Conservation (phyloP, 2,113 vertebrate genomes). For the Ophiodon elongatus region DNA sequence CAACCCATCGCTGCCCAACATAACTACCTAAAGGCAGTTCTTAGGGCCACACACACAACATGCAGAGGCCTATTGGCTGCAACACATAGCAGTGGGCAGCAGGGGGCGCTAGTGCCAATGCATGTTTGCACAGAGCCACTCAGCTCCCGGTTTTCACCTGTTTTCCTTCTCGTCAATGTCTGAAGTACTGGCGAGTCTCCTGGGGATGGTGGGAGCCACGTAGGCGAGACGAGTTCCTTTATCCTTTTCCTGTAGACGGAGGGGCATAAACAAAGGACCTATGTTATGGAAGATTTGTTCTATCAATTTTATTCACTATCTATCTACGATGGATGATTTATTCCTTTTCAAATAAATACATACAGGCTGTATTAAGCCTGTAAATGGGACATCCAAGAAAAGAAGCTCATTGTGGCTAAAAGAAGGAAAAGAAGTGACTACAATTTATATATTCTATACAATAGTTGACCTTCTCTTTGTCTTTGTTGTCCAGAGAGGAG, state of each 20-base stretch:
- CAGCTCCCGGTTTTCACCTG: conserved; percentile 83
- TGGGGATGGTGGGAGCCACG: conserved; percentile 95
- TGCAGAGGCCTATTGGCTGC: conserved; percentile 53
- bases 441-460: neutral
- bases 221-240: conserved; percentile 94
- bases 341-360: neutral
- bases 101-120: conserved; percentile 46
- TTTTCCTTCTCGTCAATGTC: conserved; percentile 99
- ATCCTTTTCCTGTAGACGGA: conserved; percentile 90
- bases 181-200: conserved; percentile 94
- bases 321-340: neutral
- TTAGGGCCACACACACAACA: conserved; percentile 42
- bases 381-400: neutral
- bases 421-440: neutral
- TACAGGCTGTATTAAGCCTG: neutral
- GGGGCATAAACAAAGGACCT: neutral
- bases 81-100: conserved; percentile 67
- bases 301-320: neutral
- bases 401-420: neutral
- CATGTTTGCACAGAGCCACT: conserved; percentile 23
- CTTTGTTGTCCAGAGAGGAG: conserved; percentile 96
- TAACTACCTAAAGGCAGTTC: conserved; percentile 8
- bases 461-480: conserved; percentile 92
- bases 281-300: neutral
- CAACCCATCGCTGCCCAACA: neutral